These are phyloP conservation scores for Ethmia dodecea DNA, from an alignment of 2,888 invertebrate genomes.

Conservation along the genomic window DNA sequence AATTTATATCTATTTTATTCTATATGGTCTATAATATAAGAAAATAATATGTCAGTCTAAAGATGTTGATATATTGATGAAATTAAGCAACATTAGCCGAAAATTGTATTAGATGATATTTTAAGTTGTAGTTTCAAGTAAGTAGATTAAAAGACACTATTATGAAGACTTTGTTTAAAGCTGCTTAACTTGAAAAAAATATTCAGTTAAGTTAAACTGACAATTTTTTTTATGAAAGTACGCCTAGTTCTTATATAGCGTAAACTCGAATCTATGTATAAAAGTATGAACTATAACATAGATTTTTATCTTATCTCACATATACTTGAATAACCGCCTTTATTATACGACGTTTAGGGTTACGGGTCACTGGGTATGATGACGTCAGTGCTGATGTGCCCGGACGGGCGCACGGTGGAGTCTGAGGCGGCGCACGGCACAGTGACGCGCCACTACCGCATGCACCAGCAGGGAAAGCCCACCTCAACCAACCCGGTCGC, in stretches of 20 bases:
- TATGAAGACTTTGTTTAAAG: too few species aligned
- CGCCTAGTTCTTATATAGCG: neutral
- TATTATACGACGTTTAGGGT: conserved; percentile 62
- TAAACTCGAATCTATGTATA: neutral
- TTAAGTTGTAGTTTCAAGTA: too few species aligned
- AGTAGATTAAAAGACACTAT: too few species aligned
- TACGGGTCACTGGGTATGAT: conserved; percentile 92
- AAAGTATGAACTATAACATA: neutral
- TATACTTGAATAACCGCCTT: neutral
- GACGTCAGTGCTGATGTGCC: conserved; percentile 94
- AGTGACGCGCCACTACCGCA: conserved; percentile 91
- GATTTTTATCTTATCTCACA: neutral
- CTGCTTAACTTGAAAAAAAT: too few species aligned
- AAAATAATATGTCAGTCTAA: too few species aligned
- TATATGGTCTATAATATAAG: too few species aligned
- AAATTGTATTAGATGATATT: too few species aligned
- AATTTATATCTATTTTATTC: too few species aligned
- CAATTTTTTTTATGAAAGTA: too few species aligned
- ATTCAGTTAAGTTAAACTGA: too few species aligned
- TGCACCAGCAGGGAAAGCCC: conserved; percentile 90
- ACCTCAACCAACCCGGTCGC: conserved; percentile 95
- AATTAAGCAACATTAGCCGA: too few species aligned
- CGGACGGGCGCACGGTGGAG: conserved; percentile 90
- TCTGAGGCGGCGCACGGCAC: conserved; percentile 96
- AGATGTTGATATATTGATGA: too few species aligned